Evolutionary conservation across 2,888 invertebrate species (phyloP), one percentile per base, ranked within the genome.

Genomic region (Parnassius apollo): DNA sequence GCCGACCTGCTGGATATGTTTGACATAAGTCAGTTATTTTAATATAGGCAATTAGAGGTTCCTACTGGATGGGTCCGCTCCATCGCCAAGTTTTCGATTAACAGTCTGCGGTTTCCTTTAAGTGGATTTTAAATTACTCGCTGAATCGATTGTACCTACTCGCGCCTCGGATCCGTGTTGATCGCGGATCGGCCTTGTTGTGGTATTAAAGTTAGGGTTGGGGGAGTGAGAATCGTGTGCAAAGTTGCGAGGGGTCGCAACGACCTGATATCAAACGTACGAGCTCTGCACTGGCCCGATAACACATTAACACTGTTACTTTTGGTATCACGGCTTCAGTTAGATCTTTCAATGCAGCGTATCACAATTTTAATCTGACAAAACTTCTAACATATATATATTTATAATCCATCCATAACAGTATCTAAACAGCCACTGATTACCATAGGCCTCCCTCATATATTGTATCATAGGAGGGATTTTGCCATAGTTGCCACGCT

Each of bases 21-120:
- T 91, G 90, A 90, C 90, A 90, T 90, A 86, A 87, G 82, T 85
- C 89, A 85, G 88, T 90, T 91, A 91, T 91, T 91, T 91, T 90
- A 91, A 91, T 90, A 91, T 84, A 88, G 81, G 86, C 88, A 91
- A 91, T 91, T 91, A 91, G 82, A 85, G 81, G 85, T 81, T 80
- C 82, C 83, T 76, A 72, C 74, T 82, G 82, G 81, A 77, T 76
- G 74, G 75, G 59, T 56, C 45, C 75, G 73, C 75, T 82, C 79
- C 82, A 72, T 70, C 76, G 81, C 83, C 81, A 88, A 91, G 80
- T 90, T 91, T 89, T 89, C 88, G 90, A 90, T 90, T 90, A 90
- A 82, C 86, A 68, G 71, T 70, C 74, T 86, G 91, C 80, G 89
- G 90, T 86, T 81, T 84, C 83, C 81, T 88, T 83, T 89, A 90